phyloP scores from a whole-genome alignment of 2,113 vertebrate genomes.

The Excalfactoria chinensis region DNA sequence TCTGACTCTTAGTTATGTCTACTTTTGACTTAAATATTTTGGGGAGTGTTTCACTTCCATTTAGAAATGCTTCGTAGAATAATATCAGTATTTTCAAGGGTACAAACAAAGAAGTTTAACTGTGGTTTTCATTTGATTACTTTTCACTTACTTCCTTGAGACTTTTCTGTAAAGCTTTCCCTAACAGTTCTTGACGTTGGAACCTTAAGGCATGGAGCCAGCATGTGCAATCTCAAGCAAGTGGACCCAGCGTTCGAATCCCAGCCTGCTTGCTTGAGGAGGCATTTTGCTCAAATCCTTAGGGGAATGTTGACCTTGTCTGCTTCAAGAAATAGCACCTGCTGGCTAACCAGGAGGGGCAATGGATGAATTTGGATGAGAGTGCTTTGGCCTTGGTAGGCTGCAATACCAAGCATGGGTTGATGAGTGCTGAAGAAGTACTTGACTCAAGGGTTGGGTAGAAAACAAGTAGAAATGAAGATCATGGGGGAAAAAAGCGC shows the following conservation, averaged over 20 bases:
- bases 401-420: neutral
- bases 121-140: neutral
- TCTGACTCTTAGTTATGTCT: neutral
- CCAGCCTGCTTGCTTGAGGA: neutral
- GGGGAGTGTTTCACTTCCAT: neutral
- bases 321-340: slow-evolving; percentile 25
- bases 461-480: neutral
- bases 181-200: slow-evolving; percentile 57
- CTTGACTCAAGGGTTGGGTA: neutral
- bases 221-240: neutral
- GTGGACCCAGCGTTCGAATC: neutral
- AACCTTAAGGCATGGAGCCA: slow-evolving; percentile 39
- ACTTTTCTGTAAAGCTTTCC: slow-evolving; percentile 22
- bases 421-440: neutral
- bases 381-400: neutral
- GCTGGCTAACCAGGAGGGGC: neutral
- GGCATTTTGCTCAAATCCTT: slow-evolving; percentile 26
- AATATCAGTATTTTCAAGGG: neutral
- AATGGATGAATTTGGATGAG: neutral
- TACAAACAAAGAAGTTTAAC: neutral
- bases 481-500: neutral
- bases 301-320: slow-evolving; percentile 57
- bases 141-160: slow-evolving; percentile 5
- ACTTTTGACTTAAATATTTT: neutral
- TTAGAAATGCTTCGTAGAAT: neutral